Conservation (phyloP, 2,797 vertebrate species). For the Lepilemur ruficaudatus region DNA sequence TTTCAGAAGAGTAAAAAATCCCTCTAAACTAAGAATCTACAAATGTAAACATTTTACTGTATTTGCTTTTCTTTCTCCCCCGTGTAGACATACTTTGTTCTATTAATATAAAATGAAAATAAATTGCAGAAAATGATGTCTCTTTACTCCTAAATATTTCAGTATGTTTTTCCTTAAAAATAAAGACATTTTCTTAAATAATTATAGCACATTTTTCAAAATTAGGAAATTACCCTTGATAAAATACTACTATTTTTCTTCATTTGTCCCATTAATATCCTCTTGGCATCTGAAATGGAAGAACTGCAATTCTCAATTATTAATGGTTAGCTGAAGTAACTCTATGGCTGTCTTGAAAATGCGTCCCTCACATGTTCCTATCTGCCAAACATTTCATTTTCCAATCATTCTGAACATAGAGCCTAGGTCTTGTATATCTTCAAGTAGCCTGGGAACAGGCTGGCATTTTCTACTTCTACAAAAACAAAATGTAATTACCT, state of each 20-base stretch:
- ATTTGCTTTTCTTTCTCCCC: neutral
- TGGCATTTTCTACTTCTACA: neutral
- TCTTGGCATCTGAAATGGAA: neutral
- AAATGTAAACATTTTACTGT: neutral
- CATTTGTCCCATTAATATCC: neutral
- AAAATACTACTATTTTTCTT: neutral
- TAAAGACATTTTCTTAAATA: neutral
- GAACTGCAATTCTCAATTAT: neutral
- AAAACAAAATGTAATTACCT: conserved; percentile 81
- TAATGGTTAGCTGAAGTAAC: neutral
- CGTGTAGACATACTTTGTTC: neutral
- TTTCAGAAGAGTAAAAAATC: neutral
- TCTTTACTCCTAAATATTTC: neutral
- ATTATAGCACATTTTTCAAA: neutral
- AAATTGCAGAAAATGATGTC: neutral
- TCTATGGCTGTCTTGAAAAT: neutral
- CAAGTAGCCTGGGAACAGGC: neutral
- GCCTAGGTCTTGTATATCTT: neutral
- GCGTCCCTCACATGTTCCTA: neutral
- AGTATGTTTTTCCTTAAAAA: conserved; percentile 18
- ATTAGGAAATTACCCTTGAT: neutral
- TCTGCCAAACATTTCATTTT: neutral
- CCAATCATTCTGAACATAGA: neutral
- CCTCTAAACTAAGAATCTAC: neutral
- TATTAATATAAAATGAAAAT: neutral